Base-by-base conservation (phyloP, 1,140 invertebrate genomes). In the Apolygus lucorum region DNA sequence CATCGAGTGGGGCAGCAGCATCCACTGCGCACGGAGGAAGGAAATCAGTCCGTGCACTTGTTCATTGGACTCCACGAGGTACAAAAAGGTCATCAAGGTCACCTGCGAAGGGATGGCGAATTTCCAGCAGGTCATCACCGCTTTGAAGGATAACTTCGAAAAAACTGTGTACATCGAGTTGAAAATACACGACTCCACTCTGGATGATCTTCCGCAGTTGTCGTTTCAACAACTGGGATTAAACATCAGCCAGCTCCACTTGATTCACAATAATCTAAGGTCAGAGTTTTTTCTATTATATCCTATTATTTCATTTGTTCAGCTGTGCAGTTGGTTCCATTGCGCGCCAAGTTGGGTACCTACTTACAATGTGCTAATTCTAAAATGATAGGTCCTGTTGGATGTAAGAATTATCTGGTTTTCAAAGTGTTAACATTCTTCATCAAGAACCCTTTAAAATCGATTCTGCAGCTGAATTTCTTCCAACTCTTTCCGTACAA, bases 41-140 rank as follows among this genome's bases (percentile, higher is more conserved):
- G 88, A 91, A 76, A 89, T 91, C 73, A 88, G 86, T 65, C 90
- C 90, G 2, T 91, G 89, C 81, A 89, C 88, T 70, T 91, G 89
- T 78, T 83, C 85, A 68, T 82, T 86, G 64, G 59, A 52, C 52
- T 8, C 1, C 17, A 22, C 28, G 4, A 78, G 78, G 63, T 78
- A 82, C 71, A 82, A 82, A 49, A 84, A 87, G 70, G 81, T 83
- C 69, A 86, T 90, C 68, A 81, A 84, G 70, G 85, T 91, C 42
- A 79, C 82, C 49, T 91, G 89, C 78, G 87, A 90, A 73, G 82
- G 85, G 65, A 87, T 91, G 81, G 81, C 82, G 54, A 86, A 87
- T 1, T 91, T 90, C 74, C 81, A 84, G 68, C 83, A 88, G 73
- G 84, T 91, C 54, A 81, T 87, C 11, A 80, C 83, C 65, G 85